These are phyloP conservation scores for Urocitellus parryii DNA, from an alignment of 2,113 vertebrate genomes.

Conservation along the genomic window DNA sequence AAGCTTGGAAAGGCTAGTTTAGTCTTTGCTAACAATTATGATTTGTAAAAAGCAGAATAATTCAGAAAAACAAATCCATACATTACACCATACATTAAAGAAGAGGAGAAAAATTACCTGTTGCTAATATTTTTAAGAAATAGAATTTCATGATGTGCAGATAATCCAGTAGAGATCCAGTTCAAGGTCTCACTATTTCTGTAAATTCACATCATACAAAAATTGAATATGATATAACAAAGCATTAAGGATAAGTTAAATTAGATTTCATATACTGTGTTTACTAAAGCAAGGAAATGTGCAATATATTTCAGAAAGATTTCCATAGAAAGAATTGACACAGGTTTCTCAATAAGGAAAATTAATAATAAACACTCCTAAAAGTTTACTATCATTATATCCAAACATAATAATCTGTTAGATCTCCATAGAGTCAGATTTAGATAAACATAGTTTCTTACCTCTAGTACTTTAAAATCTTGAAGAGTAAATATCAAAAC, in stretches of 20 bases:
- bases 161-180: background rate
- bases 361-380: constrained; percentile 39
- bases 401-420: constrained; percentile 57
- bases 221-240: constrained; percentile 43
- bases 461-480: constrained; percentile 49
- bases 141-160: constrained; percentile 9
- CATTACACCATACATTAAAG: background rate
- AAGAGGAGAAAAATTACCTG: background rate
- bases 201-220: constrained; percentile 42
- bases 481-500: constrained; percentile 54
- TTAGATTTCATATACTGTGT: constrained; percentile 44
- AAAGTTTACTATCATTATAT: constrained; percentile 64
- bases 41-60: background rate
- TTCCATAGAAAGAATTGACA: constrained; percentile 28
- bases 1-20: background rate
- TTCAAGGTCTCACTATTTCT: constrained; percentile 20
- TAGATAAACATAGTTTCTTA: constrained; percentile 60
- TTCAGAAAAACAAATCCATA: background rate
- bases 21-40: constrained; percentile 42
- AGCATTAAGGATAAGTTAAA: constrained; percentile 41
- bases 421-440: background rate
- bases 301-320: constrained; percentile 43
- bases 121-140: constrained; percentile 46
- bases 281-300: constrained; percentile 62
- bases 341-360: constrained; percentile 32